Evolutionary conservation across 2,113 vertebrate species (phyloP), one percentile per base, ranked within the genome.

Genomic region (Spilogale gracilis): DNA sequence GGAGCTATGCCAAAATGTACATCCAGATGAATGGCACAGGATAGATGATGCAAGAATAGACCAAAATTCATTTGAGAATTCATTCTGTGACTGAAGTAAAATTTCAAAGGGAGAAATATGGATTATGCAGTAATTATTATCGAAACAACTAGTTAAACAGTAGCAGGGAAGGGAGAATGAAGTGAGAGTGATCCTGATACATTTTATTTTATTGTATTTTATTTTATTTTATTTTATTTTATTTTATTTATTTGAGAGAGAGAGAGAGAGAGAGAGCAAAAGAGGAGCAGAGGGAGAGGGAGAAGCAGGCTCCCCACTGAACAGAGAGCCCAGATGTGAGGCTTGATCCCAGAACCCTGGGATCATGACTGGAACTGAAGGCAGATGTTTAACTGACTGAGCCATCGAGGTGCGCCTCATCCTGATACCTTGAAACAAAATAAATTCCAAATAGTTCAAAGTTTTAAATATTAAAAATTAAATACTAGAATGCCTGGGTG

Each of bases 401-500:
- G 9, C 61, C 27, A 65, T 5, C 4, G 25, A 65, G 27, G 27
- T 27, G 13, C 61, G 25, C 12, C 12, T 30, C 11, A 65, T 67
- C 65, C 14, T n/a, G 32, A 45, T 38, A 60, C 0, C 21, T 73
- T 71, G 60, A 90, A 87, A 38, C 21, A 74, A 71, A 95, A 82
- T 84, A 94, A 95, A 95, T 88, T 91, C 69, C 45, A 96, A 94
- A 52, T 84, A 7, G 43, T n/a, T 95, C 79, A 63, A 96, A 63
- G 3, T 54, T 86, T 88, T 88, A 94, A 88, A 50, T 84, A 52
- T 69, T 78, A 86, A 58, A 96, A 67, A 48, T 74, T 74, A 83
- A 85, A 61, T 7, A 73, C 8, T 81, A 50, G 65, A 30, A 67
- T 67, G 30, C 65, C 65, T n/a, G 65, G 6, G 65, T n/a, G 65